Evolutionary conservation across 2,113 vertebrate species (phyloP).

Genomic region (Paratilapia polleni): DNA sequence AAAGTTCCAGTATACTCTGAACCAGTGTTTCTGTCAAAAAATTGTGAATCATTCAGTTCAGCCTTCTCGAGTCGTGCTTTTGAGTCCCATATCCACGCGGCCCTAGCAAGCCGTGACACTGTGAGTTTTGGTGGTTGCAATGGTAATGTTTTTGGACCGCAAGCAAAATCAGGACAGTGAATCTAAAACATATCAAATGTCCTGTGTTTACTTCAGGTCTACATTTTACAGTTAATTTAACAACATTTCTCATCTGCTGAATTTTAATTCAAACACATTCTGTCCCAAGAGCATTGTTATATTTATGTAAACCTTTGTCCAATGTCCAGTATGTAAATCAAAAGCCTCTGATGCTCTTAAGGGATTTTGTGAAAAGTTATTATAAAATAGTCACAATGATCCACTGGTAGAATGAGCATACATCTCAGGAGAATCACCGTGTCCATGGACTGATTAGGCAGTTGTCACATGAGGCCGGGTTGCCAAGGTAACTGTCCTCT

Average conservation of each 20-base stretch:
- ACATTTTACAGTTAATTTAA: neutral
- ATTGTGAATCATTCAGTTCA: too few species aligned
- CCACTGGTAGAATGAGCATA: conserved; percentile 38
- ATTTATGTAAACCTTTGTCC: neutral
- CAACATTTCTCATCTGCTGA: neutral
- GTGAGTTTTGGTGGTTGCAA: neutral
- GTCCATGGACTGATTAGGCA: conserved; percentile 69
- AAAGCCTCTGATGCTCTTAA: neutral
- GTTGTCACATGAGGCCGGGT: conserved; percentile 66
- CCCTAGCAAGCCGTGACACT: too few species aligned
- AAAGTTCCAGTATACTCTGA: too few species aligned
- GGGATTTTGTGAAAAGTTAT: conserved; percentile 31
- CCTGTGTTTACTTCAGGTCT: neutral
- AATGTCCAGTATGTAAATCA: neutral
- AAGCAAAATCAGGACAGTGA: neutral
- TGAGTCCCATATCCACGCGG: too few species aligned
- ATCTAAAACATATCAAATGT: neutral
- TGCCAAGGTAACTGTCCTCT: conserved; percentile 72
- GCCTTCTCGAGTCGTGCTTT: too few species aligned
- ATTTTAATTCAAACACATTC: neutral
- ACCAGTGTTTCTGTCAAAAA: too few species aligned
- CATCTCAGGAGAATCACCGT: conserved; percentile 52
- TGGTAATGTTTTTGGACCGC: neutral
- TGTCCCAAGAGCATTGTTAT: neutral
- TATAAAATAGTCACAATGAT: conserved; percentile 39